phyloP scores from a whole-genome alignment of 2,797 vertebrate species.

The Gymnothorax javanicus region DNA sequence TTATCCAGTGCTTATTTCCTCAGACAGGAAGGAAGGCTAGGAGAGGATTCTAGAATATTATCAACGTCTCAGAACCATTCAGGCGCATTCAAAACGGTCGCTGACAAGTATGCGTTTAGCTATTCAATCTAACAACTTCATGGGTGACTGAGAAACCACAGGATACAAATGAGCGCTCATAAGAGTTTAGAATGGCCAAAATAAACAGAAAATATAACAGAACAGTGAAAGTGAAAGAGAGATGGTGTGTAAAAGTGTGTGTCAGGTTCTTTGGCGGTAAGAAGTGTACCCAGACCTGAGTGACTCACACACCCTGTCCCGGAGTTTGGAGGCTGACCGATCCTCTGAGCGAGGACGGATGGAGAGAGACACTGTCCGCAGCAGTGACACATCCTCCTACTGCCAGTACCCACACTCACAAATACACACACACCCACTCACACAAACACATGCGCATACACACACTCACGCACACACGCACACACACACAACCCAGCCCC shows the following conservation, averaged over 20 bases:
- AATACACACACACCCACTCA: constrained; percentile 14
- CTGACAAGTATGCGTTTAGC: neutral
- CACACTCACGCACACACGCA: constrained; percentile 31
- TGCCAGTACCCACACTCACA: constrained; percentile 30
- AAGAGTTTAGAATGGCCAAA: neutral
- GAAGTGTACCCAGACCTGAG: constrained; percentile 47
- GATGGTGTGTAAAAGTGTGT: neutral
- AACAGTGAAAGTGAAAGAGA: neutral
- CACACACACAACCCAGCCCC: neutral
- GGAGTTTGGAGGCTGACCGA: neutral
- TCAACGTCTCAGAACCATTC: neutral
- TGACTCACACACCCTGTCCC: constrained; percentile 28
- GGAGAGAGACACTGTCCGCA: neutral
- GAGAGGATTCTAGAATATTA: neutral
- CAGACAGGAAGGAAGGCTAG: neutral
- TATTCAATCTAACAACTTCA: neutral
- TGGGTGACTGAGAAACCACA: neutral
- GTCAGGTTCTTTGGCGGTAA: neutral
- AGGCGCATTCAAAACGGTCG: too few species aligned
- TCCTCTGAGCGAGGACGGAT: neutral
- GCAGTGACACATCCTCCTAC: constrained; percentile 14
- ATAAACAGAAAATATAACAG: neutral
- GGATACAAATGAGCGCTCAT: neutral
- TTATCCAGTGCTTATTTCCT: neutral
- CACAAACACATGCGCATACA: neutral